Percentiles rank a stretch among this genome's conserved stretches.
Conservation (phyloP, 1,140 invertebrate genomes). For the Cylas formicarius region DNA sequence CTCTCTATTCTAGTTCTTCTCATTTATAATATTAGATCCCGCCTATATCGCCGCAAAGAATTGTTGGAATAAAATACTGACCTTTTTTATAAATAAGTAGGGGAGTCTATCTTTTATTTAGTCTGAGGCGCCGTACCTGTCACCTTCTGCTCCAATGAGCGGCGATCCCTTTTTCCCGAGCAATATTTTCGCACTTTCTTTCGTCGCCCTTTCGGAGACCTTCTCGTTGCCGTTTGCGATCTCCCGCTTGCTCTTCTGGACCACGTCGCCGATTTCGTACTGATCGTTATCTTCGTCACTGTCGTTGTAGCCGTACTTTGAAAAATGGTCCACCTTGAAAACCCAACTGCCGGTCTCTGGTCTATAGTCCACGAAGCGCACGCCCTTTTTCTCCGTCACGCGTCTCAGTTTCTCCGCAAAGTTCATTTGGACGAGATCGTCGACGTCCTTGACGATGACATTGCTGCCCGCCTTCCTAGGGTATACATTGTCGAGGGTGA, state of each 20-base stretch:
- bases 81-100: too few relatives aligned
- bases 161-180: constrained; percentile 7
- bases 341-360: constrained; percentile 95
- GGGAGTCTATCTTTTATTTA: too few relatives aligned
- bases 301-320: constrained; percentile 90
- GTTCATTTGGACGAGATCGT: constrained; percentile 70
- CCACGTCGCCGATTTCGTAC: constrained; percentile 3
- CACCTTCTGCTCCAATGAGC: too few relatives aligned
- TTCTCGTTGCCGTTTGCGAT: constrained; percentile 8
- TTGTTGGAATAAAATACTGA: too few relatives aligned
- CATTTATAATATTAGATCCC: too few relatives aligned
- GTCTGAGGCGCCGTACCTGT: too few relatives aligned
- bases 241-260: constrained; percentile 17
- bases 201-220: constrained; percentile 5
- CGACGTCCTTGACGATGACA: constrained; percentile 72
- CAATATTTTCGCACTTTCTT: constrained; percentile 6
- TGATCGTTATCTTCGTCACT: constrained; percentile 72
- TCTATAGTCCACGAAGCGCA: constrained; percentile 89
- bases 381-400: constrained; percentile 78
- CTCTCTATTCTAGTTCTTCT: too few relatives aligned
- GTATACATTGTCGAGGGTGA: constrained; percentile 92
- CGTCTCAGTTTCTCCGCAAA: constrained; percentile 81
- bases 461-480: constrained; percentile 80
- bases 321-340: constrained; percentile 88
- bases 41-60: too few relatives aligned